A percentile compares a stretch with the other conserved stretches of the same genome.
These are phyloP conservation scores for Carduelis carduelis DNA, from an alignment of 2,797 vertebrate species.

Conservation along the genomic window DNA sequence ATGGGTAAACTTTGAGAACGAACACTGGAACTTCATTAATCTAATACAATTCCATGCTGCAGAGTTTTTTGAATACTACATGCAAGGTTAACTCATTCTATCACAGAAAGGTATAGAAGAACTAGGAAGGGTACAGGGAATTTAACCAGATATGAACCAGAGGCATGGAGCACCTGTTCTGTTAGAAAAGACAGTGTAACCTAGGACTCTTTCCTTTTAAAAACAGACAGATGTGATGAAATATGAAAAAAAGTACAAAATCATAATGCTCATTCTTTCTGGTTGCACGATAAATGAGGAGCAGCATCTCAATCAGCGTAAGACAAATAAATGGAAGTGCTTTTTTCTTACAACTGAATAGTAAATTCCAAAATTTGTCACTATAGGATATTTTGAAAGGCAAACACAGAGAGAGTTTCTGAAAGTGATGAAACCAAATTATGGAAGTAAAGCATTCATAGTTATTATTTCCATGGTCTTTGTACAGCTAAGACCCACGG, in stretches of 20 bases:
- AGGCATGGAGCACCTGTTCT: not conserved
- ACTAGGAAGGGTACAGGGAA: not conserved
- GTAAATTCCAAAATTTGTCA: not conserved
- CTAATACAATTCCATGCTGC: not conserved
- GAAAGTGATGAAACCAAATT: not conserved
- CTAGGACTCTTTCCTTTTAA: not conserved
- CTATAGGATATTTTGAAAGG: not conserved
- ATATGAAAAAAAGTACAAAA: not conserved
- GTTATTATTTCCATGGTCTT: not conserved
- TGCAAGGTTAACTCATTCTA: not conserved
- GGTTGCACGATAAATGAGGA: not conserved
- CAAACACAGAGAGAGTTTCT: not conserved
- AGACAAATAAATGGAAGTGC: not conserved
- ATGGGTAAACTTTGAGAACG: not conserved
- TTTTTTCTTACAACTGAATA: not conserved
- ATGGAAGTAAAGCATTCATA: not conserved
- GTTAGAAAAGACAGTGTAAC: not conserved
- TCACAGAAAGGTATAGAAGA: not conserved
- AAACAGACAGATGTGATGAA: not conserved
- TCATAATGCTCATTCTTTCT: not conserved
- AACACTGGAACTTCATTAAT: not conserved
- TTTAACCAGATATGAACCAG: not conserved
- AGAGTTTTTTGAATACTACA: not conserved
- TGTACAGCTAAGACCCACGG: not conserved
- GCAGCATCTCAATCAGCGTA: not conserved